Conservation (phyloP, 2,113 vertebrate genomes). For the Clupea harengus region DNA sequence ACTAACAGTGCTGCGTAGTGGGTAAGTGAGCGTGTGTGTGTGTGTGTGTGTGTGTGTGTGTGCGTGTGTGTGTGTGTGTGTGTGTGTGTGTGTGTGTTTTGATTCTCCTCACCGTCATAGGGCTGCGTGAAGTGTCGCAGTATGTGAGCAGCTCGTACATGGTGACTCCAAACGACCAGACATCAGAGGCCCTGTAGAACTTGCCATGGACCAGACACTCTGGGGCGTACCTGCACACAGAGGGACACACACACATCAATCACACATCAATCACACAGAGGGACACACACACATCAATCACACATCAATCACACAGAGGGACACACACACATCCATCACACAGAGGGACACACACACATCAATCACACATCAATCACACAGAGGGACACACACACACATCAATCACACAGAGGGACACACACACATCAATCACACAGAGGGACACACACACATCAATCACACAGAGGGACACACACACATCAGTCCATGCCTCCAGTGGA, state of each 20-base stretch:
- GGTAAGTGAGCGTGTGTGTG: neutral
- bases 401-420: too few relatives aligned
- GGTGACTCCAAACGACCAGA: slow-evolving; percentile 96
- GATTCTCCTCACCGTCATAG: slow-evolving; percentile 78
- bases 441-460: too few relatives aligned
- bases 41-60: neutral
- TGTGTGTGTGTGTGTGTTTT: neutral
- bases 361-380: too few relatives aligned
- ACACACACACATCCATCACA: too few relatives aligned
- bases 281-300: too few relatives aligned
- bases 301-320: too few relatives aligned
- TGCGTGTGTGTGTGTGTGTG: neutral
- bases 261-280: neutral
- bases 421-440: too few relatives aligned
- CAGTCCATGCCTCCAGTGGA: too few relatives aligned
- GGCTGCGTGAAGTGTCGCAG: slow-evolving; percentile 82
- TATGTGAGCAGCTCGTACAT: slow-evolving; percentile 93
- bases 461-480: too few relatives aligned
- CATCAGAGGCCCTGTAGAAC: slow-evolving; percentile 92
- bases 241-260: neutral
- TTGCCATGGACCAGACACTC: slow-evolving; percentile 91
- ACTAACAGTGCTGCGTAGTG: neutral
- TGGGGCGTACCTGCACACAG: slow-evolving; percentile 84
- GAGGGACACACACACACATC: too few relatives aligned
- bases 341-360: too few relatives aligned